These are phyloP conservation scores for Channa argus DNA, from an alignment of 2,113 vertebrate species.

Conservation along the genomic window DNA sequence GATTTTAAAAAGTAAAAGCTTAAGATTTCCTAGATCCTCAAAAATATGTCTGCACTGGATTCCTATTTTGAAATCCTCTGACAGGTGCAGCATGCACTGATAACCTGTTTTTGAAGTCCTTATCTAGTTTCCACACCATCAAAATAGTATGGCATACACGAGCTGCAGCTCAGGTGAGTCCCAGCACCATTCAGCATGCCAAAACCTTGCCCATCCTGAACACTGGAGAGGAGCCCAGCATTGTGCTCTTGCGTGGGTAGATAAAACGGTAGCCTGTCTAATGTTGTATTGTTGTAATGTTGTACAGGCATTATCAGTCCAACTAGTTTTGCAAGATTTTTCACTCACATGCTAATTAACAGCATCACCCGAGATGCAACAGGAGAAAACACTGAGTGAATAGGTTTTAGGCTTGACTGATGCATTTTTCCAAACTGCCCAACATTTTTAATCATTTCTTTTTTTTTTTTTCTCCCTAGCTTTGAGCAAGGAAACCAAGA, in stretches of 20 bases:
- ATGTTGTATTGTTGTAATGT: slow-evolving; percentile 3
- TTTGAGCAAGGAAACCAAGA: slow-evolving; percentile 13
- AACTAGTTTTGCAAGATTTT: background rate
- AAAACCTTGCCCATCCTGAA: slow-evolving; percentile 43
- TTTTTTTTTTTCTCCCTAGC: background rate
- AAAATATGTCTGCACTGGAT: slow-evolving; percentile 15
- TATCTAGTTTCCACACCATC: slow-evolving; percentile 62
- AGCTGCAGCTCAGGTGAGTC: slow-evolving; percentile 52
- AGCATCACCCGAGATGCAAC: slow-evolving; percentile 4
- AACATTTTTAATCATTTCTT: slow-evolving; percentile 3
- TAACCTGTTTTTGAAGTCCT: slow-evolving; percentile 64
- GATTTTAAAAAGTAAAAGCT: too few relatives aligned
- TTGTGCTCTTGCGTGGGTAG: slow-evolving; percentile 17
- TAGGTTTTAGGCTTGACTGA: background rate
- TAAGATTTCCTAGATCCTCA: too few relatives aligned
- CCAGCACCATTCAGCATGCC: slow-evolving; percentile 28
- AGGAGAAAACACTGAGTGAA: background rate
- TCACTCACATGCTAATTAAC: slow-evolving; percentile 8
- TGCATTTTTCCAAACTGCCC: background rate
- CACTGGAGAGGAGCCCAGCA: slow-evolving; percentile 36
- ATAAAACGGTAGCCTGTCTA: slow-evolving; percentile 37
- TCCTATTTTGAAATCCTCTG: slow-evolving; percentile 47
- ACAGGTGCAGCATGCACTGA: slow-evolving; percentile 45
- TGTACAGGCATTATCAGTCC: slow-evolving; percentile 15
- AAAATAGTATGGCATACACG: slow-evolving; percentile 28